Evolutionary conservation across 2,888 invertebrate species (phyloP), one percentile per base, ranked within the genome.

Genomic region (Melieria crassipennis): DNA sequence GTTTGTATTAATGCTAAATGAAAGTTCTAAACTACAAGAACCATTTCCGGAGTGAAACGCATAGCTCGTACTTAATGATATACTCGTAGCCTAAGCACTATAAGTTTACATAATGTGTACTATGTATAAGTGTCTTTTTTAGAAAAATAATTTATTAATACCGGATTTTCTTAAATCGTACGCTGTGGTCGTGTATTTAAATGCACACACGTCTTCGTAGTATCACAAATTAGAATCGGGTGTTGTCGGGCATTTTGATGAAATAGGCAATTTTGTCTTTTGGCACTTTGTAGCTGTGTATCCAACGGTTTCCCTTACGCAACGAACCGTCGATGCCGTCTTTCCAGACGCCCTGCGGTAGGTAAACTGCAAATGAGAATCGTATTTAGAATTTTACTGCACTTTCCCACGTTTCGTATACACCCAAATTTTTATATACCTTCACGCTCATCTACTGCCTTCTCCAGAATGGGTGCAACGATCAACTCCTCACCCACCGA

Each of bases 271-370:
- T 91, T 83, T 93, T 91, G 78, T 94, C 91, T 68, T 91, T 89
- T 9, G 93, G 92, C 9, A 95, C 95, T 78, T 90, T 89, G 85
- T 96, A 96, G 80, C 93, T 93, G 83, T 96, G 95, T 83, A 97
- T 93, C 96, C 96, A 96, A 74, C 96, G 90, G 76, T 92, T 95
- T 1, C 97, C 96, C 81, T 96, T 95, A 50, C 95, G 90, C 57
- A 94, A 88, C 43, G 94, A 94, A 0, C 93, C 93, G 83, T 95
- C 95, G 78, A 95, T 94, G 11, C 96, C 96, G 82, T 97, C 96
- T 81, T 92, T 93, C 98, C 98, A 98, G 0, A 95, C 93, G 0
- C 97, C 98, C 45, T 92, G 92, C 0, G 97, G 97, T 46, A 96
- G 88, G 83, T 97, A 97, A 71, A 98, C 93, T 91, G 83, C 0